Conservation (phyloP, 2,113 vertebrate genomes). For the Marmota monax region DNA sequence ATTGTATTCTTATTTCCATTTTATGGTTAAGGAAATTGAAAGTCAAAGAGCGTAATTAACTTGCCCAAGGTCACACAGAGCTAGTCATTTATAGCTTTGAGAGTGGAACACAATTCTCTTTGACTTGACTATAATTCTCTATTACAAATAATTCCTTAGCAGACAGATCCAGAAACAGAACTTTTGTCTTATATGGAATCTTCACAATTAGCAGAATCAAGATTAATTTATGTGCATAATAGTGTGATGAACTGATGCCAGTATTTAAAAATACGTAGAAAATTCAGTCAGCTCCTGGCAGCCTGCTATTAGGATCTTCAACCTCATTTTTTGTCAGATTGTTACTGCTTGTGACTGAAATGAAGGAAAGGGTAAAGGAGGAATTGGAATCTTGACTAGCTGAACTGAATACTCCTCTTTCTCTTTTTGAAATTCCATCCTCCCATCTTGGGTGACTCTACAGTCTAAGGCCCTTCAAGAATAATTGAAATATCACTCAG, state of each 20-base stretch:
- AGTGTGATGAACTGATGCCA: slow-evolving; percentile 38
- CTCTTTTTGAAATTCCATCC: neutral
- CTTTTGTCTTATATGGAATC: slow-evolving; percentile 37
- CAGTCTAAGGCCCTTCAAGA: slow-evolving; percentile 9
- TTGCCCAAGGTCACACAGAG: slow-evolving; percentile 23
- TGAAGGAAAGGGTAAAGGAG: neutral
- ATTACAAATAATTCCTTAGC: neutral
- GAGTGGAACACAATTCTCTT: neutral
- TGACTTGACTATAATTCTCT: slow-evolving; percentile 42
- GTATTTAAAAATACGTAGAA: neutral
- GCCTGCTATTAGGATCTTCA: slow-evolving; percentile 35
- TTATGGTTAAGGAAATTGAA: slow-evolving; percentile 53
- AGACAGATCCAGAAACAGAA: slow-evolving; percentile 32
- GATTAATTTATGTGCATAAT: slow-evolving; percentile 62
- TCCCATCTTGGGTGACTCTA: neutral
- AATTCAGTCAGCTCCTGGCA: neutral
- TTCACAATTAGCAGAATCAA: slow-evolving; percentile 68
- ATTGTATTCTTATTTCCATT: slow-evolving; percentile 38
- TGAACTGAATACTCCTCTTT: neutral
- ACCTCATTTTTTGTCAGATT: neutral
- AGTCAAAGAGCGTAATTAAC: slow-evolving; percentile 50
- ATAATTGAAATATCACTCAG: neutral
- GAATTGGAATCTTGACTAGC: neutral
- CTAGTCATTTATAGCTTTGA: neutral
- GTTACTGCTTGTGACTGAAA: slow-evolving; percentile 19